Evolutionary conservation across 2,113 vertebrate genomes (phyloP), one percentile per base, ranked within the genome.

Genomic region (Pipra filicauda): DNA sequence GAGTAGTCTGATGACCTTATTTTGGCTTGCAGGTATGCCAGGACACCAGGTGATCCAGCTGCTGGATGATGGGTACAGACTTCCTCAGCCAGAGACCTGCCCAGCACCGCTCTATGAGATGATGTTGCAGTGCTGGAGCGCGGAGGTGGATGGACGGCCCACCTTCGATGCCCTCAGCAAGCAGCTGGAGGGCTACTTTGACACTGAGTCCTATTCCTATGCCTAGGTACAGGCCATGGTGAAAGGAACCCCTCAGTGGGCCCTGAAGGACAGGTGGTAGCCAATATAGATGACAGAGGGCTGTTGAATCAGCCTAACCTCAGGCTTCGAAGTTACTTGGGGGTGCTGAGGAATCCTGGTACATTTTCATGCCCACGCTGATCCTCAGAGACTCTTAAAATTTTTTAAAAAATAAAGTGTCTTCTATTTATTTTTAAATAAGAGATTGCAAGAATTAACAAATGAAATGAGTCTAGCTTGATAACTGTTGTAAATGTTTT

Each of bases 121-220:
- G 69, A 99, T 99, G 99, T 18, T 57, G 37, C 94, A 98, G 17
- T 99, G 99, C 97, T 99, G 99, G 99, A 98, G 95, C 2, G 82
- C 79, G 0, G 88, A 98, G 4, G 97, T 98, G 0, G 41, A 62
- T 1, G 95, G 93, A 2, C 93, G 99, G 4, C 99, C 99, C 46
- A 98, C 98, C 9, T 99, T 99, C 15, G 97, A 99, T 94, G 98
- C 81, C 5, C 97, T 99, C 83, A 98, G 98, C 2, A 97, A 94
- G 97, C 97, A 97, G 88, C 97, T 99, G 11, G 99, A 99, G 90
- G 97, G 97, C 54, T 99, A 88, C 92, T 99, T 99, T 5, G 98
- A 99, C 44, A 28, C 92, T 6, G 92, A 97, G 26, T 48, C 97
- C 7, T 92, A 64, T 4, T 96, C 97, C 17, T 98, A 98, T 9